Evolutionary conservation across 2,797 vertebrate species (phyloP).

Genomic region (Amphiprion clarkii): DNA sequence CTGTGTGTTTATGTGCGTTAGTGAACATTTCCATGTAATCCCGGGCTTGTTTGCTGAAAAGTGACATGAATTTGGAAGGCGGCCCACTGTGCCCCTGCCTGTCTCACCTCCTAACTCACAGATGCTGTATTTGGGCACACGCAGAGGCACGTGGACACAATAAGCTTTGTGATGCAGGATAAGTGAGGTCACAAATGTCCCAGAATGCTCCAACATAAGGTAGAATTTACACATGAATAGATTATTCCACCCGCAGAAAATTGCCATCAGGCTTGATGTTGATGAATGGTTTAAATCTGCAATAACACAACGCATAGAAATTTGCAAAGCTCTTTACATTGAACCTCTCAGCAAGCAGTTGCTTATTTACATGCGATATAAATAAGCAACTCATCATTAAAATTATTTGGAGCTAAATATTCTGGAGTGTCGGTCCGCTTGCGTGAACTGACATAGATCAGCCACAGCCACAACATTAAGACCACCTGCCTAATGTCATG

Average conservation of each 20-base stretch:
- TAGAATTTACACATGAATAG: constrained; percentile 24
- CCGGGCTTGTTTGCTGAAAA: constrained; percentile 18
- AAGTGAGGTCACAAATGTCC: constrained; percentile 30
- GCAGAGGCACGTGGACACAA: constrained; percentile 9
- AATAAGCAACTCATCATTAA: neutral
- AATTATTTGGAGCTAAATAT: neutral
- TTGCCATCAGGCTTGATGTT: too few relatives aligned
- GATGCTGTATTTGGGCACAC: constrained; percentile 4
- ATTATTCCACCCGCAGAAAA: neutral
- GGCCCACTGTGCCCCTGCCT: constrained; percentile 2
- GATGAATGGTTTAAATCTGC: too few relatives aligned
- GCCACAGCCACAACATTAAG: too few relatives aligned
- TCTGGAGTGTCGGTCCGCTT: too few relatives aligned
- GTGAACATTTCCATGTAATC: constrained; percentile 8
- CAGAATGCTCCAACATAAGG: neutral
- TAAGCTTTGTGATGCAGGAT: constrained; percentile 34
- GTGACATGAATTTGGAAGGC: neutral
- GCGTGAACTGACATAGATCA: too few relatives aligned
- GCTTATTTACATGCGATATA: too few relatives aligned
- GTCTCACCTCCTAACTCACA: constrained; percentile 22
- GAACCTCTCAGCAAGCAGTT: too few relatives aligned
- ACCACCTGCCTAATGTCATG: too few relatives aligned
- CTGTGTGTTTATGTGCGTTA: constrained; percentile 2
- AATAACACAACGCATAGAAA: too few relatives aligned
- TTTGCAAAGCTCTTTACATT: too few relatives aligned